Conservation (phyloP, 2,888 invertebrate species). For the Drosophila longiperda region DNA sequence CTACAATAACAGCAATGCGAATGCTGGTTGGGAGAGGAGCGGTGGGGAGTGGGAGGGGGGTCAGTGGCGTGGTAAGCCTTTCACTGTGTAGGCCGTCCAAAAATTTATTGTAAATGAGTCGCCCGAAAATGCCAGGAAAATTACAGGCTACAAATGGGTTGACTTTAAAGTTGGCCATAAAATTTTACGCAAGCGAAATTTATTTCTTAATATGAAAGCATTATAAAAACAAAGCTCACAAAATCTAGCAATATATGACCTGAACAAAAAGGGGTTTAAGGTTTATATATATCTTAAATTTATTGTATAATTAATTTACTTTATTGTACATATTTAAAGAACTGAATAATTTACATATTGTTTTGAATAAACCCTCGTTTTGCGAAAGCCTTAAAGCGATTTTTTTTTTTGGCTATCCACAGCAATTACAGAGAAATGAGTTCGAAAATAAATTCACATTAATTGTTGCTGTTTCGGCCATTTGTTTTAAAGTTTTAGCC, state of each 20-base stretch:
- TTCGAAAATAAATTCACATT: slow-evolving; percentile 74
- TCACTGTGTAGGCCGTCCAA: slow-evolving; percentile 66
- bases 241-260: background rate
- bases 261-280: background rate
- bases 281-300: background rate
- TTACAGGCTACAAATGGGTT: slow-evolving; percentile 40
- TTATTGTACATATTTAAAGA: background rate
- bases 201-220: background rate
- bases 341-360: background rate
- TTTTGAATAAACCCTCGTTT: slow-evolving; percentile 28
- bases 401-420: slow-evolving; percentile 42
- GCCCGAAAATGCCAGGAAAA: slow-evolving; percentile 63
- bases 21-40: slow-evolving; percentile 2
- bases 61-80: slow-evolving; percentile 56
- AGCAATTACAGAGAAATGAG: slow-evolving; percentile 76
- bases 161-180: slow-evolving; percentile 28
- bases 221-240: background rate
- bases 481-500: slow-evolving; percentile 68
- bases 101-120: slow-evolving; percentile 73
- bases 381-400: background rate
- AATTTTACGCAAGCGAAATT: background rate
- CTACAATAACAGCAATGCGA: background rate
- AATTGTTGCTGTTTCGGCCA: slow-evolving; percentile 70
- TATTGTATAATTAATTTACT: background rate
- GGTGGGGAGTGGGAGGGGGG: background rate